Base-by-base conservation (phyloP, 2,888 invertebrate genomes). In the Ecdyonurus torrentis region DNA sequence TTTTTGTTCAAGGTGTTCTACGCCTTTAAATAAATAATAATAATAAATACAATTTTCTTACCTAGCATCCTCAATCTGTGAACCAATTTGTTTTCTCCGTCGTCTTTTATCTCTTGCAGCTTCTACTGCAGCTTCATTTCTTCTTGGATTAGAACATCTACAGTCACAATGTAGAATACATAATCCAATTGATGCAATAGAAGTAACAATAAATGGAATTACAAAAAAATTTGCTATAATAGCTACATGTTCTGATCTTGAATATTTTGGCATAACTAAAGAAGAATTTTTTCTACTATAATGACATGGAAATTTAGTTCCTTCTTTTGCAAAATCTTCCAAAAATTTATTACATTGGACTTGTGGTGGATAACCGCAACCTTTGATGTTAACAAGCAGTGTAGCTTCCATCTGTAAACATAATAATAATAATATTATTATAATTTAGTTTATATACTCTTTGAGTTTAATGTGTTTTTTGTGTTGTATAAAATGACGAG, bases 161-260 rank as follows among this genome's bases (percentile, higher is more conserved):
- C 90, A 91, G 75, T 91, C 90, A 75, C 91, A 91, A 75, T 91
- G 90, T 82, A 90, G 83, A 64, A 90, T 86, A 76, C 91, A 91
- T 65, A 91, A 80, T 25, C 88, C 89, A 68, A 90, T 85, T 64
- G 90, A 90, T 67, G 91, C 89, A 70, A 89, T 86, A 68, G 89
- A 81, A 63, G 91, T 89, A 71, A 91, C 82, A 71, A 89, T 86
- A 76, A 91, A 84, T 66, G 91, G 91, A 69, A 90, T 83, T 64
- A 87, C 89, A 76, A 91, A 83, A 74, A 87, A 91, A 75, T 91
- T 83, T 68, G 90, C 86, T 70, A 91, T 90, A 68, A 86, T 83
- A 65, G 86, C 84, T 68, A 89, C 84, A 74, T 91, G 90, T 72
- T 88, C 86, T 67, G 88, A 86, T 66, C 87, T 81, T 37, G 37